These are phyloP conservation scores for Brachypterus glaber DNA, from an alignment of 2,888 invertebrate genomes.

Conservation along the genomic window DNA sequence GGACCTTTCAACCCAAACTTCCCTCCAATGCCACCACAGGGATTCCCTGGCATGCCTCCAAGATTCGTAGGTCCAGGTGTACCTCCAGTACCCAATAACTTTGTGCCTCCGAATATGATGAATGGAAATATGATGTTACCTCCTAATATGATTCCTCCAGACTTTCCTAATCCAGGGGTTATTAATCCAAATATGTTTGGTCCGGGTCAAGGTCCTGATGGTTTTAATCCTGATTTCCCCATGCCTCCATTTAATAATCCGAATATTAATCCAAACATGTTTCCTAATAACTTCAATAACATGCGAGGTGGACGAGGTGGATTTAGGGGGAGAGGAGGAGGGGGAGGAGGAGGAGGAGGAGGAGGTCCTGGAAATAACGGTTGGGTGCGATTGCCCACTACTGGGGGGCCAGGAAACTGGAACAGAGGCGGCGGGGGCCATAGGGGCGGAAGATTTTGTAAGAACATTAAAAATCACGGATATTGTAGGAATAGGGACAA, in stretches of 20 bases:
- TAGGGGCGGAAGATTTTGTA: conserved; percentile 52
- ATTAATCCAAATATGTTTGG: conserved; percentile 40
- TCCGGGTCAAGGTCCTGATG: conserved; percentile 34
- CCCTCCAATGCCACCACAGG: conserved; percentile 41
- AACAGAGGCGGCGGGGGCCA: conserved; percentile 44
- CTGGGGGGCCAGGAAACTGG: conserved; percentile 34
- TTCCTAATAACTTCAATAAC: conserved; percentile 36
- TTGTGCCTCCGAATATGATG: conserved; percentile 35
- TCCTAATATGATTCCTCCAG: conserved; percentile 33
- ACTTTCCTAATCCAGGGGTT: conserved; percentile 37
- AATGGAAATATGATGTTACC: conserved; percentile 25
- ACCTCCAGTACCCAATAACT: conserved; percentile 25
- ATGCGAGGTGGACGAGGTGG: conserved; percentile 28
- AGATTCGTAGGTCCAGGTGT: conserved; percentile 21
- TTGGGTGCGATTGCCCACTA: conserved; percentile 41
- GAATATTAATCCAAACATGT: conserved; percentile 43
- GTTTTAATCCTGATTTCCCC: conserved; percentile 29
- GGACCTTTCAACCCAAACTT: conserved; percentile 39
- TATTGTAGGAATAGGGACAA: conserved; percentile 73
- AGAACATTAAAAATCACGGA: conserved; percentile 70
- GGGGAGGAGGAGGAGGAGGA: conserved; percentile 26
- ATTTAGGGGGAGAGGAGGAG: conserved; percentile 29
- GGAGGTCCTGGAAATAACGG: conserved; percentile 48
- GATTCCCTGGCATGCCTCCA: conserved; percentile 25
- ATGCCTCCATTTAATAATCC: conserved; percentile 22